A percentile compares a stretch with the other conserved stretches of the same genome.
phyloP scores from a whole-genome alignment of 1,140 invertebrate genomes.

The Tetragonula clypearis region DNA sequence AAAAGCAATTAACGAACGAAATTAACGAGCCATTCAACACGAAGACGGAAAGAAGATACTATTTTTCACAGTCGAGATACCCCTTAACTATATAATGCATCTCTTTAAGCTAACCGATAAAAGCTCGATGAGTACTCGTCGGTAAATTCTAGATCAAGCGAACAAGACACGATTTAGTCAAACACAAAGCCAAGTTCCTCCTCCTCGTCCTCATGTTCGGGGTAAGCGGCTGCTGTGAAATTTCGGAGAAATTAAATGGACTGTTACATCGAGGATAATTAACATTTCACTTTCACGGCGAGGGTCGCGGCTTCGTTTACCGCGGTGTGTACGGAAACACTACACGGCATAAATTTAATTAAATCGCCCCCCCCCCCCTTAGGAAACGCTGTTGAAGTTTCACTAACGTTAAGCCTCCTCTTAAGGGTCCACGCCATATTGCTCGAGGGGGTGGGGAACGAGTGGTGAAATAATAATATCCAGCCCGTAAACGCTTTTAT shows the following conservation, averaged over 20 bases:
- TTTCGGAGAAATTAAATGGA: slow-evolving; percentile 26
- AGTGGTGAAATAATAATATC: slow-evolving; percentile 52
- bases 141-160: neutral
- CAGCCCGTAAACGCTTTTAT: slow-evolving; percentile 40
- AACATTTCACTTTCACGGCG: slow-evolving; percentile 3
- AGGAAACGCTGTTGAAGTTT: slow-evolving; percentile 18
- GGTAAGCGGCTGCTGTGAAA: neutral
- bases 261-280: slow-evolving; percentile 1
- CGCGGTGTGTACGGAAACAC: neutral
- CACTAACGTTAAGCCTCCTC: slow-evolving; percentile 24
- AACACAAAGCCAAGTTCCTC: neutral
- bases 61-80: neutral
- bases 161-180: too few species aligned
- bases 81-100: neutral
- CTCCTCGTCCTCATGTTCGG: too few species aligned
- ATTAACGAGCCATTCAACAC: slow-evolving; percentile 38
- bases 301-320: neutral
- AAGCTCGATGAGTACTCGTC: neutral
- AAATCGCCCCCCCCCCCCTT: neutral
- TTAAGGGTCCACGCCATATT: neutral
- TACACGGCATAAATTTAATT: slow-evolving; percentile 34
- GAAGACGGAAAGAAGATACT: slow-evolving; percentile 42
- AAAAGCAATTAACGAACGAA: slow-evolving; percentile 52
- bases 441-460: neutral
- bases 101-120: neutral